Conservation (phyloP, 2,888 invertebrate genomes). For the Morinoia aosen region DNA sequence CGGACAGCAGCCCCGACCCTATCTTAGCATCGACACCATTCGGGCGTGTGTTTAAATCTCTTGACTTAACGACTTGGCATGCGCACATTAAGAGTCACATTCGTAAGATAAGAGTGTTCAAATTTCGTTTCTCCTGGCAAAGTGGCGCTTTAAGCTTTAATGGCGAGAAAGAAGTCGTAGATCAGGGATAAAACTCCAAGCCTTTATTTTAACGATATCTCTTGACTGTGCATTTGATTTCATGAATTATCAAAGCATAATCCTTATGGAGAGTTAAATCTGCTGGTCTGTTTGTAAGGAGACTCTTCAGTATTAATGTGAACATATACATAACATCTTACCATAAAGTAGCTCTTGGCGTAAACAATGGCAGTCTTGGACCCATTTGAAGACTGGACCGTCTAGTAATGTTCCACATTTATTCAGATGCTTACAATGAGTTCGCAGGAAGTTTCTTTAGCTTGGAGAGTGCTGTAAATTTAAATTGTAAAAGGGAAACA, state of each 20-base stretch:
- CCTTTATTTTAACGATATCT: slow-evolving; percentile 27
- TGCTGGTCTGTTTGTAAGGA: not conserved
- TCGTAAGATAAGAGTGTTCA: slow-evolving; percentile 25
- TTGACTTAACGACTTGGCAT: slow-evolving; percentile 40
- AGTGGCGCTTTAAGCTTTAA: slow-evolving; percentile 26
- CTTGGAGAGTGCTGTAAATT: not conserved
- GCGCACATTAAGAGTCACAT: not conserved
- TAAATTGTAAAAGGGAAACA: not conserved
- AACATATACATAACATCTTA: not conserved
- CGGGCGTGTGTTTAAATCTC: slow-evolving; percentile 27
- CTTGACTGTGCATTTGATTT: not conserved
- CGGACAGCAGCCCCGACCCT: slow-evolving; percentile 6
- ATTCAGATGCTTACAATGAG: not conserved
- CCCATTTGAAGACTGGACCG: not conserved
- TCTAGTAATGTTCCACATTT: not conserved
- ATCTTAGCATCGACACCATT: slow-evolving; percentile 38
- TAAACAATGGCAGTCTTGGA: not conserved
- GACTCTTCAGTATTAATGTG: not conserved
- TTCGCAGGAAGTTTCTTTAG: too few species aligned
- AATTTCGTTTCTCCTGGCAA: slow-evolving; percentile 27
- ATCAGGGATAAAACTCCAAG: not conserved
- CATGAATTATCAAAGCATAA: not conserved
- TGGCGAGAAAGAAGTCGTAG: slow-evolving; percentile 4
- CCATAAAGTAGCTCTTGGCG: not conserved
- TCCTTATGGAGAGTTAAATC: not conserved